phyloP scores from a whole-genome alignment of 2,888 invertebrate species.

The Notocelia uddmanniana region DNA sequence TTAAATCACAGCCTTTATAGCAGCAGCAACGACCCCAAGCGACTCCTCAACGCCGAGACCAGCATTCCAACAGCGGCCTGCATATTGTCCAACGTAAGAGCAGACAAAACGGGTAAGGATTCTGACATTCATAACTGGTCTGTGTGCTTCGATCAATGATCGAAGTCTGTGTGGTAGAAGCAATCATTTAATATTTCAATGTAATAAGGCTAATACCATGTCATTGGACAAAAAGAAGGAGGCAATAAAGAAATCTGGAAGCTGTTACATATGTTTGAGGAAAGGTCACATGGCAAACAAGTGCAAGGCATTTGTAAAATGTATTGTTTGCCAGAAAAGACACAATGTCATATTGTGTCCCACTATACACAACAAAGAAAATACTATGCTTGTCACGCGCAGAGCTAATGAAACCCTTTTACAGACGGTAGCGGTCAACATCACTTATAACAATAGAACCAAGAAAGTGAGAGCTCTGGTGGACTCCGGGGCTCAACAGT shows the following conservation, averaged over 20 bases:
- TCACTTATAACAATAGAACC: neutral
- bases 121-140: neutral
- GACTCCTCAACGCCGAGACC: neutral
- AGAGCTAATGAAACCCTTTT: neutral
- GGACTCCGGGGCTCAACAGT: neutral
- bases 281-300: neutral
- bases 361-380: neutral
- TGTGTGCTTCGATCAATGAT: too few species aligned
- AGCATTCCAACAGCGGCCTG: neutral
- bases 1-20: too few species aligned
- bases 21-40: neutral
- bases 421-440: neutral
- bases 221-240: neutral
- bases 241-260: neutral
- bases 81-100: neutral
- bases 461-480: neutral
- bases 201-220: neutral
- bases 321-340: neutral
- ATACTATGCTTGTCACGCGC: neutral
- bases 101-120: neutral
- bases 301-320: constrained; percentile 3
- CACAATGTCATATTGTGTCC: neutral
- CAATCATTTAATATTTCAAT: neutral
- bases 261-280: neutral
- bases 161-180: neutral